Conservation (phyloP, 2,797 vertebrate genomes). For the Gallinago solitaria region DNA sequence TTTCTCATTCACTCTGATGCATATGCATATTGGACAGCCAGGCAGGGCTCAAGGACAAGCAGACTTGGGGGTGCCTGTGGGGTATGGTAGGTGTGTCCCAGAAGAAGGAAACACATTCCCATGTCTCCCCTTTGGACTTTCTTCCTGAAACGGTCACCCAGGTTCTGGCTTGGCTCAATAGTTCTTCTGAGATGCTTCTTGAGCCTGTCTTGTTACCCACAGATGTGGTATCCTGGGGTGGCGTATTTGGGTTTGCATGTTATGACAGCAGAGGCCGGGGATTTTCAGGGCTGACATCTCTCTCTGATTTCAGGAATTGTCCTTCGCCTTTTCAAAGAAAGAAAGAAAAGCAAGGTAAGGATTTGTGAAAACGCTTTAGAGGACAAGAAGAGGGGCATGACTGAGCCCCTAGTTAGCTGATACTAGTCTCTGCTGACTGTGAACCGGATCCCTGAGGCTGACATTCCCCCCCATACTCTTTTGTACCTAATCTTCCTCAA, state of each 20-base stretch:
- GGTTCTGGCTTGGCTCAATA: neutral
- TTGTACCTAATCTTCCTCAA: neutral
- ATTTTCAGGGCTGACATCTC: neutral
- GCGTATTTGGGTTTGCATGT: neutral
- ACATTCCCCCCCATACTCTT: neutral
- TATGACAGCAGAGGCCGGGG: neutral
- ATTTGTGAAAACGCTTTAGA: neutral
- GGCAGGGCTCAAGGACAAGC: neutral
- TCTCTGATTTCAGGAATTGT: conserved; percentile 74
- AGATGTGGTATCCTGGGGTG: neutral
- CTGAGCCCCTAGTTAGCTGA: neutral
- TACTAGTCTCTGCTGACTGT: neutral
- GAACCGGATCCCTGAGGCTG: neutral
- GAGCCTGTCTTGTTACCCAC: neutral
- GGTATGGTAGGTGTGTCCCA: neutral
- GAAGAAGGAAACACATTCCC: neutral
- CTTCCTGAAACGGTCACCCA: neutral
- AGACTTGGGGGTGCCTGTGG: neutral
- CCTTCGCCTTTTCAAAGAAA: conserved; percentile 65
- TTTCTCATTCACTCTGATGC: neutral
- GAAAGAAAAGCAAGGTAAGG: conserved; percentile 74
- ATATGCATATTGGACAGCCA: neutral
- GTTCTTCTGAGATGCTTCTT: neutral
- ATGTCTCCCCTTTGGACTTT: neutral
- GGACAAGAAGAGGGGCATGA: neutral